A percentile compares a stretch with the other conserved stretches of the same genome.
Evolutionary conservation across 2,888 invertebrate genomes (phyloP).

Genomic region (Papilio elwesi): DNA sequence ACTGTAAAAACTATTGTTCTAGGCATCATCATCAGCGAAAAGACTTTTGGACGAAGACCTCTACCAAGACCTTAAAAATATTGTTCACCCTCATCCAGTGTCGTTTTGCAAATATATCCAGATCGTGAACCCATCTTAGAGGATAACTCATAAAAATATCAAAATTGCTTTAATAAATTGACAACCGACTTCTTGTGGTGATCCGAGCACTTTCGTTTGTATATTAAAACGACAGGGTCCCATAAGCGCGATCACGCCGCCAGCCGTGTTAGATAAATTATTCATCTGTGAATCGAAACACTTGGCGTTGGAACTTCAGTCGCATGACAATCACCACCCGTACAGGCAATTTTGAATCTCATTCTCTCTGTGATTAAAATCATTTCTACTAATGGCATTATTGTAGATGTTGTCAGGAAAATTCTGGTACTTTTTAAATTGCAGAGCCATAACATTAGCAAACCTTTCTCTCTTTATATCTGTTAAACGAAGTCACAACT

Average conservation of each 20-base stretch:
- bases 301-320: conserved; percentile 21
- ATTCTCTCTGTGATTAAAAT: background rate
- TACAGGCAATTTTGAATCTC: background rate
- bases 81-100: no score
- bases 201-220: conserved; percentile 3
- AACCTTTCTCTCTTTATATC: conserved; percentile 2
- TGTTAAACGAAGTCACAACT: background rate
- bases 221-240: conserved; percentile 28
- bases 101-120: no score
- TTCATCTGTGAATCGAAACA: conserved; percentile 37
- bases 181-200: conserved; percentile 4
- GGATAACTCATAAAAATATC: no score
- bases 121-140: no score
- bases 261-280: conserved; percentile 38
- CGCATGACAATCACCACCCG: background rate
- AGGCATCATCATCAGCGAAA: no score
- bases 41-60: no score
- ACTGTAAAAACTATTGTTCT: no score
- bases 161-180: background rate
- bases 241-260: conserved; percentile 19
- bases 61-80: no score
- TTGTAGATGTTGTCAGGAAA: background rate
- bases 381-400: background rate
- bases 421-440: background rate
- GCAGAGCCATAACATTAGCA: background rate